Percentiles rank a stretch among this genome's conserved stretches.
These are phyloP conservation scores for Oligia latruncula DNA, from an alignment of 2,888 invertebrate genomes.

Conservation along the genomic window DNA sequence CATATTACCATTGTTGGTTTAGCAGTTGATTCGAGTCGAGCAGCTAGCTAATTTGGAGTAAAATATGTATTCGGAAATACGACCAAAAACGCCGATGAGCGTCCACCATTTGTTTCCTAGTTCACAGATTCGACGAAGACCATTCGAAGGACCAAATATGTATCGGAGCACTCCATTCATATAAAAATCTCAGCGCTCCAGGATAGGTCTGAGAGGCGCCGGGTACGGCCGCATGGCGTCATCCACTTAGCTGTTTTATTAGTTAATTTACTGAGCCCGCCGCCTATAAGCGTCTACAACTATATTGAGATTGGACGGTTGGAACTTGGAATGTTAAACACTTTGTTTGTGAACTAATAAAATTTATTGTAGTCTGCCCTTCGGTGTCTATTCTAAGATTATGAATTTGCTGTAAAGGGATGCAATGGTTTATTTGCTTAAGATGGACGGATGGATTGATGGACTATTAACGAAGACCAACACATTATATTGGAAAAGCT, in stretches of 20 bases:
- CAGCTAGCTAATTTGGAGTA: not conserved
- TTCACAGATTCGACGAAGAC: not conserved
- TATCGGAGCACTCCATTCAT: slow-evolving; percentile 19
- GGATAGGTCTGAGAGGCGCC: slow-evolving; percentile 58
- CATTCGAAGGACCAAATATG: slow-evolving; percentile 12
- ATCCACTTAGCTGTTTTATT: slow-evolving; percentile 67
- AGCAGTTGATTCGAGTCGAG: too few species aligned
- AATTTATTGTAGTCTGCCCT: slow-evolving; percentile 24
- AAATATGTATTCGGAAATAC: not conserved
- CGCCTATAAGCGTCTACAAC: slow-evolving; percentile 41
- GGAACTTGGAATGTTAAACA: slow-evolving; percentile 52
- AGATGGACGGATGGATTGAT: not conserved
- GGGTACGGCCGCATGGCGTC: slow-evolving; percentile 57
- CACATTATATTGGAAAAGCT: not conserved
- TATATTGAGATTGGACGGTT: slow-evolving; percentile 53
- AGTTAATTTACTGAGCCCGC: slow-evolving; percentile 59
- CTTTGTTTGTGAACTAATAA: slow-evolving; percentile 41
- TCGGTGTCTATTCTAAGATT: slow-evolving; percentile 10
- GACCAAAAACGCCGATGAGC: not conserved
- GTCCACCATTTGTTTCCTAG: not conserved
- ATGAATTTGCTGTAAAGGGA: slow-evolving; percentile 2
- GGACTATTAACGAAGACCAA: not conserved
- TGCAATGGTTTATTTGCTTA: not conserved
- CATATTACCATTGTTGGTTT: not conserved
- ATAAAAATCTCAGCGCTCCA: slow-evolving; percentile 22